Base-by-base conservation (phyloP, 2,113 vertebrate species). In the Tragulus kanchil region DNA sequence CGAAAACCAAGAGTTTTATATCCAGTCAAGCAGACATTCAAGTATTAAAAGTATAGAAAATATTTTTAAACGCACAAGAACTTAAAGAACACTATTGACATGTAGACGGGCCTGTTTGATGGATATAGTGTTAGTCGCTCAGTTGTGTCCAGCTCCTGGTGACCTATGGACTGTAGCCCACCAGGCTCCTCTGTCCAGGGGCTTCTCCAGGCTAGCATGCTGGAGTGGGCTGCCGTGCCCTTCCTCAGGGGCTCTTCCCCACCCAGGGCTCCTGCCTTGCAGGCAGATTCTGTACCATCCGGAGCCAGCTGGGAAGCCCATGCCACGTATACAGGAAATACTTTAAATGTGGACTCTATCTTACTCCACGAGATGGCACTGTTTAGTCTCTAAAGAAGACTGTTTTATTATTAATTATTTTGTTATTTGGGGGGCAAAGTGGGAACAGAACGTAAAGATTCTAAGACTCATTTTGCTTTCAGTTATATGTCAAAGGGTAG, bases 71-170 rank as follows among this genome's bases (percentile, higher is more conserved):
- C 17, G 31, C n/a, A 15, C 1, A n/a, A 8, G 31, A 67, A 67
- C 15, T 67, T 31, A n/a, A 14, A 67, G 64, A 19, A 67, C 14
- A 67, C 0, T 67, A 67, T 67, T n/a, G 65, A 67, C 4, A 8
- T 67, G 17, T 7, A 67, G 15, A 17, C 9, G 1, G 0, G 0
- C 65, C 8, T 31, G 8, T 67, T 67, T 31, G 1, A 7, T 4
- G 31, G 31, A 0, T 67, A 67, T n/a, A n/a, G 15, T 0, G 8
- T 17, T 8, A 67, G 65, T 67, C 65, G n/a, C 65, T 9, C 31
- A n/a, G 15, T 67, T 8, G 0, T n/a, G 31, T n/a, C 1, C n/a
- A 7, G 17, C 58, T 58, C 13, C 19, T n/a, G 64, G 28, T 67
- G 8, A 16, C 7, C 64, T 67, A n/a, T 67, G 31, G 65, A n/a